phyloP scores from a whole-genome alignment of 2,113 vertebrate genomes.

The Phalacrocorax brasilianus region DNA sequence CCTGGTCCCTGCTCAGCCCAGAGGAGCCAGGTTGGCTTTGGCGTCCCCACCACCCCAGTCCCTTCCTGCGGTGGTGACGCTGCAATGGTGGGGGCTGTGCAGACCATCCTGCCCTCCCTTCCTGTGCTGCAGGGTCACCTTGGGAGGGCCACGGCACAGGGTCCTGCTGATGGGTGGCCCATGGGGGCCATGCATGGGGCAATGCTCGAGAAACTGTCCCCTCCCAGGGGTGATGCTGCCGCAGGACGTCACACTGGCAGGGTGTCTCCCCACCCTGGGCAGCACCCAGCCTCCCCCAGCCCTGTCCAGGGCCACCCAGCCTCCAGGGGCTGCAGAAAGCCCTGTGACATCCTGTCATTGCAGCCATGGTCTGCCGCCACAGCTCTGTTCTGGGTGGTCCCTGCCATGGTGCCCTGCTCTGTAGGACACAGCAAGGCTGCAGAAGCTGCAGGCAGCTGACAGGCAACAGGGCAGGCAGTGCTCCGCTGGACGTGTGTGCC shows the following conservation, averaged over 20 bases:
- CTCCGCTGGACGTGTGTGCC: fast-evolving
- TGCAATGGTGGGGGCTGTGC: fast-evolving
- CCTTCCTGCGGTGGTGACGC: background rate
- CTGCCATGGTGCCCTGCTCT: background rate
- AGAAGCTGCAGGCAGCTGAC: background rate
- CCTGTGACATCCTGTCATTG: fast-evolving
- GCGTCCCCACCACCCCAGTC: fast-evolving
- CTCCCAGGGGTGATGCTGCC: background rate
- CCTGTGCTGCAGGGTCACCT: background rate
- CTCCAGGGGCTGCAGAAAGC: too few species aligned
- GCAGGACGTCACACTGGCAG: fast-evolving
- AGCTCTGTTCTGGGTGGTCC: fast-evolving
- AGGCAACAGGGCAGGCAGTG: background rate
- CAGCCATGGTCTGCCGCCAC: too few species aligned
- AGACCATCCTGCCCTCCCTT: background rate
- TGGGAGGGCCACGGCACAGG: background rate
- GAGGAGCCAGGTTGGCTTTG: fast-evolving
- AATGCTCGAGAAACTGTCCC: background rate
- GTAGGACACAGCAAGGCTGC: background rate
- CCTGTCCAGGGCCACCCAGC: too few species aligned
- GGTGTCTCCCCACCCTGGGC: too few species aligned
- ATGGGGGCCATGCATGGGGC: fast-evolving
- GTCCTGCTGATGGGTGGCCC: background rate
- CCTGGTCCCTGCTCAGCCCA: fast-evolving
- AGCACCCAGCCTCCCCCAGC: background rate